Base-by-base conservation (phyloP, 2,113 vertebrate species). In the Labrus mixtus region DNA sequence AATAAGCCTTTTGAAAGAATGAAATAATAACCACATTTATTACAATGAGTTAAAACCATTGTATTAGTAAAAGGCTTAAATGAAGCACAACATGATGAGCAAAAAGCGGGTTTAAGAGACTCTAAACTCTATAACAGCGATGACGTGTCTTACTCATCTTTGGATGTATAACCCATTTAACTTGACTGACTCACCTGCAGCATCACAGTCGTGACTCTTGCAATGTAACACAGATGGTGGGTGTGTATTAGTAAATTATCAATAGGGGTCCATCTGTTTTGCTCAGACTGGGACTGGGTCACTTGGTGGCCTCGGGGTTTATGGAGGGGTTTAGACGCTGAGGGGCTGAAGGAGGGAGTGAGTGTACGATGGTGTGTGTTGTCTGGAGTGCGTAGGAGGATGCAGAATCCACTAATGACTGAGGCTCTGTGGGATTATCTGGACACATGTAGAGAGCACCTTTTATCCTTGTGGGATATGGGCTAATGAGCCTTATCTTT, bases 401-500 rank as follows among this genome's bases (percentile, higher is more conserved):
- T 6, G 10, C 15, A 48, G 76, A 33, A 71, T 54, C 76, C 56
- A 4, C 76, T 51, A 73, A 83, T 65, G 79, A 76, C 68, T 63
- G 80, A 79, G 71, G 39, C 81, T 79, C 77, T 59, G 57, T 60
- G 64, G 82, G 90, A 91, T 90, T 89, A 90, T 68, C 45, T 75
- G 25, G 58, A 55, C 53, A 43, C 77, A 37, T 76, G 79, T 61
- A 43, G 81, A 59, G 79, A 81, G 22, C 53, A 46, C n/a, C 56
- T 1, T 83, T 91, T 89, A 89, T 87, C 83, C 86, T 76, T 82
- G 77, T 87, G 87, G 85, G 86, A 91, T 89, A 68, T 88, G 76
- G 78, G 79, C 76, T 93, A 90, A 92, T 89, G 78, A 86, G 81
- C 74, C 59, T 50, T 79, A 81, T 75, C 74, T 65, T 78, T 66